These are phyloP conservation scores for Melanostoma mellinum DNA, from an alignment of 2,888 invertebrate genomes.

Conservation along the genomic window DNA sequence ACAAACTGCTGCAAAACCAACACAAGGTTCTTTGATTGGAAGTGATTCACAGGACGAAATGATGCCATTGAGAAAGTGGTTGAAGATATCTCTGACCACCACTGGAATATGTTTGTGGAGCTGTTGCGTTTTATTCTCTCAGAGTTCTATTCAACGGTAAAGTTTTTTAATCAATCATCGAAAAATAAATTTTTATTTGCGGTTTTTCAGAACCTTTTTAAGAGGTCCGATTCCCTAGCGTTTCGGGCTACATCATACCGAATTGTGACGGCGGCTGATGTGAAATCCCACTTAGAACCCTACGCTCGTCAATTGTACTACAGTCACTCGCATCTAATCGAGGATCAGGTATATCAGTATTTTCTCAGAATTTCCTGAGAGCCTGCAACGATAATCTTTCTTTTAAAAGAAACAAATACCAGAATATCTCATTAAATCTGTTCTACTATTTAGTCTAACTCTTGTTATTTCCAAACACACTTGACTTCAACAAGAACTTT, in stretches of 20 bases:
- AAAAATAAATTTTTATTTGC: neutral
- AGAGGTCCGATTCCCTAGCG: conserved; percentile 8
- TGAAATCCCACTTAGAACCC: conserved; percentile 58
- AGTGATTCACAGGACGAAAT: too few species aligned
- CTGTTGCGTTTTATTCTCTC: conserved; percentile 49
- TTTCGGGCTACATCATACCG: conserved; percentile 21
- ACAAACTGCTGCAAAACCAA: too few species aligned
- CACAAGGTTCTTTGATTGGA: too few species aligned
- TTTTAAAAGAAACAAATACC: conserved; percentile 73
- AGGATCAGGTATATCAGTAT: conserved; percentile 35
- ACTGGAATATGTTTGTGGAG: conserved; percentile 66
- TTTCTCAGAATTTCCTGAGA: conserved; percentile 72
- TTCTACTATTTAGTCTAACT: conserved; percentile 78
- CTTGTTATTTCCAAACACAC: conserved; percentile 65
- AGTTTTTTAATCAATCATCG: neutral
- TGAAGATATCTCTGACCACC: conserved; percentile 22
- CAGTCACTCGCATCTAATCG: conserved; percentile 28
- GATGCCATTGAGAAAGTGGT: conserved; percentile 37
- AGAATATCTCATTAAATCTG: conserved; percentile 74
- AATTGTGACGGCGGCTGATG: conserved; percentile 37
- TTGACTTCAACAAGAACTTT: conserved; percentile 74
- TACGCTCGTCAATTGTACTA: conserved; percentile 56
- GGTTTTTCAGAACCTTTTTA: conserved; percentile 39
- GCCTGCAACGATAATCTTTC: conserved; percentile 74
- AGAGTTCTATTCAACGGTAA: conserved; percentile 58